phyloP scores from a whole-genome alignment of 2,888 invertebrate species.

The Branchinecta sandiegonensis region DNA sequence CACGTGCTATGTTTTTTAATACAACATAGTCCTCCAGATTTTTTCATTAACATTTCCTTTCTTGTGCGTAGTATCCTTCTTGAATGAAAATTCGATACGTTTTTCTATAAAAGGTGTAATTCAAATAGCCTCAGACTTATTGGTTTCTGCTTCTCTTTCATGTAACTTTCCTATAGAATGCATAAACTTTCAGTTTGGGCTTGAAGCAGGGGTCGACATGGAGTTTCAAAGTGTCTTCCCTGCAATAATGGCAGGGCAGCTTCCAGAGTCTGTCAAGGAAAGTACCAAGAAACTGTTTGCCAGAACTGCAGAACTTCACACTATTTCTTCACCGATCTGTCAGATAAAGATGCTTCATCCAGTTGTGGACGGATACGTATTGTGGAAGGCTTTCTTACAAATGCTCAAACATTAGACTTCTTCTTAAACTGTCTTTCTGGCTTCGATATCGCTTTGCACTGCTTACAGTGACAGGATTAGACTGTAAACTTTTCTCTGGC shows the following conservation, averaged over 20 bases:
- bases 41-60: background rate
- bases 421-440: background rate
- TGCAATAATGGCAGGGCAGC: background rate
- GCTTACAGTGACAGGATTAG: background rate
- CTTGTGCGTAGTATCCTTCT: background rate
- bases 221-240: background rate
- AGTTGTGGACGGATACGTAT: background rate
- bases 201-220: background rate
- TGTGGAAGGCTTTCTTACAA: conserved; percentile 4
- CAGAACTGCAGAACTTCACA: background rate
- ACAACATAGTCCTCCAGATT: background rate
- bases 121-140: background rate
- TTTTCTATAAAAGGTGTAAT: background rate
- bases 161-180: background rate
- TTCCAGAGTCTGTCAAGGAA: background rate
- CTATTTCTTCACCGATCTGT: background rate
- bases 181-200: background rate
- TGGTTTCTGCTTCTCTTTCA: background rate
- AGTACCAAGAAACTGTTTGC: background rate
- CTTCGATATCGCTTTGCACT: background rate
- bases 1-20: background rate
- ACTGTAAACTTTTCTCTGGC: background rate
- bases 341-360: background rate
- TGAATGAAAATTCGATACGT: background rate
- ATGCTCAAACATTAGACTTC: background rate